Evolutionary conservation across 2,113 vertebrate genomes (phyloP).

Genomic region (Barnardius zonarius): DNA sequence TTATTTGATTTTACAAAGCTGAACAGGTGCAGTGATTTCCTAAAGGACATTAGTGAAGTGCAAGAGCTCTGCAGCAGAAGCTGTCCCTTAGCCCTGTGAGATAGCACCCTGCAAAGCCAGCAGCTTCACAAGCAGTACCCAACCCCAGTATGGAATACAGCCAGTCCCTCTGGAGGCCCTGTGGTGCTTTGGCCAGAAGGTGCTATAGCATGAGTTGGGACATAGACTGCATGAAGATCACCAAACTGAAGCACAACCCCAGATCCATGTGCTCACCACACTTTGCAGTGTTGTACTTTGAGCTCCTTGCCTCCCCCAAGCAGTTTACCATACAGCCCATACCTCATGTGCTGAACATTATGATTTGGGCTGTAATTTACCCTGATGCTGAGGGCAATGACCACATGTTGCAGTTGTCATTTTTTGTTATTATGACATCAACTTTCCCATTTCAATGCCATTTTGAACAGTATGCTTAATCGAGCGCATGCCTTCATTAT

Average conservation of each 20-base stretch:
- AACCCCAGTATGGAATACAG: accelerated
- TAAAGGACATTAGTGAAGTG: neutral
- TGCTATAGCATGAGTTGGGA: accelerated
- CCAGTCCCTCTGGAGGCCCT: neutral
- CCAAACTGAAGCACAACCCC: neutral
- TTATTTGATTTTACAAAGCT: neutral
- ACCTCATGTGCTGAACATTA: neutral
- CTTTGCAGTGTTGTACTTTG: accelerated
- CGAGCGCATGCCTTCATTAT: neutral
- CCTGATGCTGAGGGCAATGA: neutral
- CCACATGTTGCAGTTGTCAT: neutral
- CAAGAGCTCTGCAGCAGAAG: neutral
- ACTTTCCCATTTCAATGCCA: neutral
- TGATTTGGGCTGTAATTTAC: neutral
- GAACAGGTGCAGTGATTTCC: neutral
- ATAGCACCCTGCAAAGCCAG: neutral
- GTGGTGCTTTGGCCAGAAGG: neutral
- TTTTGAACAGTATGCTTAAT: neutral
- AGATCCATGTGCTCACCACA: neutral
- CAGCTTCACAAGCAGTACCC: accelerated
- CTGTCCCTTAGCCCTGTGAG: accelerated
- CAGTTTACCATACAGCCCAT: neutral
- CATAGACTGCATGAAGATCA: neutral
- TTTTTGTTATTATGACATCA: neutral
- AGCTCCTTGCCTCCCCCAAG: neutral